These are phyloP conservation scores for Gasteruption jaculator DNA, from an alignment of 2,888 invertebrate genomes.

Conservation along the genomic window DNA sequence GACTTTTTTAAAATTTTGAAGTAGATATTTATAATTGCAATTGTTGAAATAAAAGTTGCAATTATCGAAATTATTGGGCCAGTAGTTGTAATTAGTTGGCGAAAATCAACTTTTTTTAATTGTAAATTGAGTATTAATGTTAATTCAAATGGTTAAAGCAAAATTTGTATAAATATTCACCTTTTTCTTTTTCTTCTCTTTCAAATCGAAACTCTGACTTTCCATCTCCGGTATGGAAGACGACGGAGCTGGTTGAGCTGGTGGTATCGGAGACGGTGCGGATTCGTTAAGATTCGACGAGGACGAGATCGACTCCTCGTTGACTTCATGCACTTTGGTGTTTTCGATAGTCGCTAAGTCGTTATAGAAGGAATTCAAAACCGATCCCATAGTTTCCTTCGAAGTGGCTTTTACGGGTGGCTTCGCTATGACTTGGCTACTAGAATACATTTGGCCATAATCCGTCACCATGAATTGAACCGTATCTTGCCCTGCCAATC, in stretches of 20 bases:
- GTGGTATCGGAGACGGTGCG: constrained; percentile 23
- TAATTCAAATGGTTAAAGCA: too few species aligned
- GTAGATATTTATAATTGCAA: too few species aligned
- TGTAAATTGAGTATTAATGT: too few species aligned
- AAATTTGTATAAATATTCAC: too few species aligned
- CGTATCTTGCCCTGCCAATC: constrained; percentile 39
- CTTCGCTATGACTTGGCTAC: constrained; percentile 46
- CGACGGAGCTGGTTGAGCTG: constrained; percentile 19
- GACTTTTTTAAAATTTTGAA: background rate
- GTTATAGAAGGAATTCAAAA: constrained; percentile 60
- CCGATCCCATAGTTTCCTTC: constrained; percentile 50
- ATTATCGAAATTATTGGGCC: too few species aligned
- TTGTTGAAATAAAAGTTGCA: too few species aligned
- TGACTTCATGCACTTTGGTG: constrained; percentile 22
- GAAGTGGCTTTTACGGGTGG: constrained; percentile 44
- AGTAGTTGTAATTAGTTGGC: too few species aligned
- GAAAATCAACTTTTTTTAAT: too few species aligned
- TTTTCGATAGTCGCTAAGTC: constrained; percentile 58
- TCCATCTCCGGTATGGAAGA: constrained; percentile 20
- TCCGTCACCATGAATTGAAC: constrained; percentile 44
- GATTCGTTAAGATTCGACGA: constrained; percentile 14
- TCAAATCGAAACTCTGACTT: constrained; percentile 30
- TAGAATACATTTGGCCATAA: constrained; percentile 42
- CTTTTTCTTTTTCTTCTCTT: constrained; percentile 53
- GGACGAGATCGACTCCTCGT: too few species aligned